Conservation (phyloP, 2,797 vertebrate species). For the Tympanoctomys barrerae region DNA sequence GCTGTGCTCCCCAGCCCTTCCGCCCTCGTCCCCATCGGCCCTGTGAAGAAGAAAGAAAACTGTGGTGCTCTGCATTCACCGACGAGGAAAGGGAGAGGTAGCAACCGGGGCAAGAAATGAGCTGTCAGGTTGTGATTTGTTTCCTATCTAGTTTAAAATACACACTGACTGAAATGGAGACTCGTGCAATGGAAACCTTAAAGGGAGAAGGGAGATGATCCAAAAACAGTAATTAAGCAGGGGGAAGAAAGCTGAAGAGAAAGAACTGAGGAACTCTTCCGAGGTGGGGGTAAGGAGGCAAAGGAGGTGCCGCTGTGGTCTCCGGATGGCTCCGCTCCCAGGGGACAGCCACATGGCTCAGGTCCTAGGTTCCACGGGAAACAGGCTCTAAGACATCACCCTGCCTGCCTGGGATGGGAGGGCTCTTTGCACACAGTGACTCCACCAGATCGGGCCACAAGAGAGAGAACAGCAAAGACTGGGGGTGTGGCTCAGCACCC, state of each 20-base stretch:
- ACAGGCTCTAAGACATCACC: background rate
- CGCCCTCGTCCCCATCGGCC: background rate
- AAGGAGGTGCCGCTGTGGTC: background rate
- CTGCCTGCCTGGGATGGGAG: background rate
- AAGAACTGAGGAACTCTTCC: background rate
- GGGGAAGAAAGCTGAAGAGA: background rate
- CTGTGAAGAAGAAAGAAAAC: background rate
- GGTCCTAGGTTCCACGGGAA: background rate
- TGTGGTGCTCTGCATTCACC: background rate
- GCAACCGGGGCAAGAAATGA: background rate
- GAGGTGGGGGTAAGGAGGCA: background rate
- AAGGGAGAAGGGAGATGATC: background rate
- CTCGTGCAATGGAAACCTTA: background rate
- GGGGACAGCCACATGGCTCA: background rate
- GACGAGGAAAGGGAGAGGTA: background rate
- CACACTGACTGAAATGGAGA: background rate
- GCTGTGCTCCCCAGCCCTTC: background rate
- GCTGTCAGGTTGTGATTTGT: background rate
- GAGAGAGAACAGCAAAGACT: background rate
- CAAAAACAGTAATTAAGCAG: background rate
- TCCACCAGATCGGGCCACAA: background rate
- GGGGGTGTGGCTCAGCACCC: background rate
- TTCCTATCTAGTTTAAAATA: conserved; percentile 15
- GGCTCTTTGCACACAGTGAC: background rate
- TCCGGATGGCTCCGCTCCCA: accelerated